A percentile compares a stretch with the other conserved stretches of the same genome.
These are phyloP conservation scores for Aproaerema taeniolella DNA, from an alignment of 2,888 invertebrate species.

Conservation along the genomic window DNA sequence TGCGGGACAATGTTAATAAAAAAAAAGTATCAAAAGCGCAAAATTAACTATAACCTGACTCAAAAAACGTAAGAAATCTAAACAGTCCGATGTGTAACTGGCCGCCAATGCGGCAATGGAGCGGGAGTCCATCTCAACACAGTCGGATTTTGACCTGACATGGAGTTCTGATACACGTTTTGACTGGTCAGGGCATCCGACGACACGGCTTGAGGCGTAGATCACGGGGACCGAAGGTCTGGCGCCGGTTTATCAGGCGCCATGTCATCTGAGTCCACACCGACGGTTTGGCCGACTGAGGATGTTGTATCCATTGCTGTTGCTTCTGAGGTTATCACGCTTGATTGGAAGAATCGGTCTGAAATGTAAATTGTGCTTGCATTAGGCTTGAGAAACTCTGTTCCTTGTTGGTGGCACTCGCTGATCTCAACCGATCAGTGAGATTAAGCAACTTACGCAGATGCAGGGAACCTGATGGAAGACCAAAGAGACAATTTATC, in stretches of 20 bases:
- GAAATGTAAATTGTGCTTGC: too few relatives aligned
- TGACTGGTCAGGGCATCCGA: constrained; percentile 1
- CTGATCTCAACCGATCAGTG: too few relatives aligned
- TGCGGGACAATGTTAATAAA: too few relatives aligned
- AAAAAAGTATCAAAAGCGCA: too few relatives aligned
- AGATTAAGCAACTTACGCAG: too few relatives aligned
- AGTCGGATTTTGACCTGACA: constrained; percentile 15
- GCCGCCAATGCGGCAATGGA: constrained; percentile 68
- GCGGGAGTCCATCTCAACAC: constrained; percentile 67
- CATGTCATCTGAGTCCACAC: constrained; percentile 56
- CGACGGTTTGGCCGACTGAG: constrained; percentile 41
- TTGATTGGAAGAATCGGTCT: constrained; percentile 81
- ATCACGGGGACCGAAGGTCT: constrained; percentile 67
- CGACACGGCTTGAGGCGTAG: constrained; percentile 28
- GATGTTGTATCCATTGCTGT: constrained; percentile 73
- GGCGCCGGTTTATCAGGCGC: constrained; percentile 66
- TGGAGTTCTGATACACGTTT: too few relatives aligned
- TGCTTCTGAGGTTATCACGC: constrained; percentile 75
- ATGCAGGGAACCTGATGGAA: too few relatives aligned
- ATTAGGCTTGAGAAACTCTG: too few relatives aligned
- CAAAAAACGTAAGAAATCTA: too few relatives aligned
- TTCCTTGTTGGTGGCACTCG: too few relatives aligned
- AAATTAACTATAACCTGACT: too few relatives aligned
- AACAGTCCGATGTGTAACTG: constrained; percentile 57
- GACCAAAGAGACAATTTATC: too few relatives aligned